Base-by-base conservation (phyloP, 2,888 invertebrate genomes). In the Oligia latruncula region DNA sequence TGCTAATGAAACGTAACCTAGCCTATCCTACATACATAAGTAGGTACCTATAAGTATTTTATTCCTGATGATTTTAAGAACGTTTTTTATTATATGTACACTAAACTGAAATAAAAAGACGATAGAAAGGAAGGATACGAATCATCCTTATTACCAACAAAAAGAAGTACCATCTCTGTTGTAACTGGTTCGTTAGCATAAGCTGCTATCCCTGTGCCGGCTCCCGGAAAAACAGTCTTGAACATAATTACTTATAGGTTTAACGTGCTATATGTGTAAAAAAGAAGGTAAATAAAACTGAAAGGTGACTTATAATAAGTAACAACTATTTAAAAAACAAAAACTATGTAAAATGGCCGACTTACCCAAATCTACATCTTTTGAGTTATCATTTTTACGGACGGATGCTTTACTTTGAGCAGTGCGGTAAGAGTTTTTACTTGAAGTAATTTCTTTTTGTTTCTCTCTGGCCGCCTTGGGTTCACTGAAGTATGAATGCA, bases 341-440 rank as follows among this genome's bases (percentile, higher is more conserved):
- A 71, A 82, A 62, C 46, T 67, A 78, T 67, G 71, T 66, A 76
- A 81, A 77, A 81, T 71, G 66, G 78, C 43, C n/a, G 76, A 91
- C 95, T 96, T 93, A 96, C 96, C 96, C 89, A 96, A 92, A 87
- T 96, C 95, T 89, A 90, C 91, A 86, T 96, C 95, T 88, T 93
- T 95, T 80, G 90, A 84, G 82, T 85, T 90, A 90, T 94, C 93
- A 92, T 92, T 92, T 91, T 92, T 95, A 90, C 91, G 96, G 95
- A 96, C 96, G 96, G 96, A 95, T 91, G 92, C 90, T 89, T 92
- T 94, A 87, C 90, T 92, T 91, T 94, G 94, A 94, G 93, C 93
- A 86, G 87, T 91, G 84, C 89, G 90, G 87, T 89, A 88, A 91
- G 90, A 88, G 81, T 89, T 92, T 87, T 91, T 93, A 78, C 88